phyloP scores from a whole-genome alignment of 2,888 invertebrate genomes.

The Phymatocera aterrima region DNA sequence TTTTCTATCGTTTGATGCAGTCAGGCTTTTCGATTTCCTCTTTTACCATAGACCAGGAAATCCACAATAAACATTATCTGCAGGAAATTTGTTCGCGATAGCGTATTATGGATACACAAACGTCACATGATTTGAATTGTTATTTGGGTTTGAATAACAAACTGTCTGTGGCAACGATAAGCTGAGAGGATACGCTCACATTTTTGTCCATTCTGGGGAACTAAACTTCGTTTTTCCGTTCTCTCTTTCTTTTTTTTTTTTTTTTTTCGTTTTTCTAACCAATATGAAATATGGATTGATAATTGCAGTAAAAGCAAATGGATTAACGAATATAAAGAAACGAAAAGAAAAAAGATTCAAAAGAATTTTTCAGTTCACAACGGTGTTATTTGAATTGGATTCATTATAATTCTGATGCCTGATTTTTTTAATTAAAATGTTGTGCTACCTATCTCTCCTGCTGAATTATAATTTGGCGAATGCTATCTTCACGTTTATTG shows the following conservation, averaged over 20 bases:
- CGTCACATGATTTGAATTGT: neutral
- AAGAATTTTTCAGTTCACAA: no score
- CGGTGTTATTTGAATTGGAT: no score
- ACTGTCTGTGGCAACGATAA: neutral
- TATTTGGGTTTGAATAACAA: neutral
- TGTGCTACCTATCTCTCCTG: neutral
- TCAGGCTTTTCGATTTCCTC: neutral
- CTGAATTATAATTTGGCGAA: neutral
- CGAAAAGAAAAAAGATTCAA: no score
- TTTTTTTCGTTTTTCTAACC: no score
- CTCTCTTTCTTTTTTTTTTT: no score
- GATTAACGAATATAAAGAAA: no score
- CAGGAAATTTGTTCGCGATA: neutral
- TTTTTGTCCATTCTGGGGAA: no score
- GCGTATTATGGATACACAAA: neutral
- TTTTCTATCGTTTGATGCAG: neutral
- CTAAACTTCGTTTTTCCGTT: no score
- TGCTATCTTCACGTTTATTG: neutral
- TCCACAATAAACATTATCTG: neutral
- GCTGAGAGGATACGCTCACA: no score
- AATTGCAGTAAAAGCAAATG: no score
- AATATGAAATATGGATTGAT: no score
- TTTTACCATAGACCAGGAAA: neutral
- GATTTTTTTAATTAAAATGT: neutral
- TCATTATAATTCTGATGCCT: no score